Evolutionary conservation across 1,140 invertebrate species (phyloP).

Genomic region (Ylistrum balloti): DNA sequence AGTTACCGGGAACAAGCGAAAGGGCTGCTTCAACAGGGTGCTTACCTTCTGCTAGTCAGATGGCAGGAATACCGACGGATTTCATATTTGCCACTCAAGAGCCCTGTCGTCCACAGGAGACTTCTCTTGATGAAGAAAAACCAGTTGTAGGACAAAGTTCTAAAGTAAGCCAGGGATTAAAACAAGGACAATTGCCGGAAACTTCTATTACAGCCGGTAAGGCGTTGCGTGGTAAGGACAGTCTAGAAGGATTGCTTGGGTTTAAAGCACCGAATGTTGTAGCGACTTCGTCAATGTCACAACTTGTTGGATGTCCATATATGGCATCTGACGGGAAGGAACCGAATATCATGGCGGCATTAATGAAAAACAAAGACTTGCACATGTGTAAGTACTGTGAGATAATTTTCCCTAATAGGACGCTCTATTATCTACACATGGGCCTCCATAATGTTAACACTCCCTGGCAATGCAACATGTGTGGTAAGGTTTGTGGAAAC

Average conservation of each 20-base stretch:
- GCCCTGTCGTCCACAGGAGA: neutral
- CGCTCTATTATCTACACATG: constrained; percentile 97
- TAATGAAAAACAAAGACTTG: constrained; percentile 47
- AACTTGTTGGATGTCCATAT: neutral
- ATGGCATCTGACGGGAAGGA: neutral
- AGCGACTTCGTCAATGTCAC: neutral
- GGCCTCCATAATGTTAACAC: constrained; percentile 98
- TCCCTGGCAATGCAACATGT: constrained; percentile 99
- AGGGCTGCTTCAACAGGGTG: neutral
- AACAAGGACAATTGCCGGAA: neutral
- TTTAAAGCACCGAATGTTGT: neutral
- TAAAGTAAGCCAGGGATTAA: constrained; percentile 41
- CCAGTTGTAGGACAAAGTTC: neutral
- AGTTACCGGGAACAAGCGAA: neutral
- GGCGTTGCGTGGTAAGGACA: neutral
- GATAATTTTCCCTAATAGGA: constrained; percentile 97
- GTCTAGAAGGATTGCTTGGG: neutral
- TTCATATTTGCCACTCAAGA: neutral
- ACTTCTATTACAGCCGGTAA: neutral
- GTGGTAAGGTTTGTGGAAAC: constrained; percentile 95
- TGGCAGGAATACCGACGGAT: neutral
- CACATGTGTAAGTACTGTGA: constrained; percentile 88
- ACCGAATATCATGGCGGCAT: constrained; percentile 14
- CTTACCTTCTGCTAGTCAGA: neutral
- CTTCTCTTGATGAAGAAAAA: neutral